Evolutionary conservation across 2,888 invertebrate genomes (phyloP).

Genomic region (Periphyllus acericola): DNA sequence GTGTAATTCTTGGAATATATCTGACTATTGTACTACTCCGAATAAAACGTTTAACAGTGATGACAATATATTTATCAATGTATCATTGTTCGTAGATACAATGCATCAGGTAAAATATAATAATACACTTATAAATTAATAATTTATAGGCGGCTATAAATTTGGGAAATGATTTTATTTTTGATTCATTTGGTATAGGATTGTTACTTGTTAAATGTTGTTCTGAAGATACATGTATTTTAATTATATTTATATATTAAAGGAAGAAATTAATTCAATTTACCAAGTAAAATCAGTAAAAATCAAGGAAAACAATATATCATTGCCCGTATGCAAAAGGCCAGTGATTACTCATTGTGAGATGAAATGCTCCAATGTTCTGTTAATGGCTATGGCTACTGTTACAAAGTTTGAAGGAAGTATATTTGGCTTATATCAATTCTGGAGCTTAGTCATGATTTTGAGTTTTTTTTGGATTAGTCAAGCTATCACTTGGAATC

Average conservation of each 20-base stretch:
- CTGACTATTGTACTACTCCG: not conserved
- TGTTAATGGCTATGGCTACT: not conserved
- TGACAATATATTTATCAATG: not conserved
- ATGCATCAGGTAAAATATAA: constrained; percentile 21
- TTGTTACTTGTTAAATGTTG: too few species aligned
- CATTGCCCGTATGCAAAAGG: not conserved
- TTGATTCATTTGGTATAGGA: too few species aligned
- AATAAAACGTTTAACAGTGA: not conserved
- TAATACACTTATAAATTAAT: too few species aligned
- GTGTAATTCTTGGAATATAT: constrained; percentile 7
- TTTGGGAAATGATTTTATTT: too few species aligned
- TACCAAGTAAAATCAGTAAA: not conserved
- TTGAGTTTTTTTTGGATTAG: constrained; percentile 44
- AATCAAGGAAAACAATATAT: not conserved
- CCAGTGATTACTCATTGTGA: constrained; percentile 16
- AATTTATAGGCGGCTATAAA: too few species aligned
- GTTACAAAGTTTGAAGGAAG: not conserved
- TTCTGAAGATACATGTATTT: too few species aligned
- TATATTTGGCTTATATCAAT: not conserved
- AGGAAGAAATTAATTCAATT: not conserved
- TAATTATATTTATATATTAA: not conserved
- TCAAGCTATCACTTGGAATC: constrained; percentile 30
- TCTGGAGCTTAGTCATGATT: constrained; percentile 49
- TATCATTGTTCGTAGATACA: not conserved
- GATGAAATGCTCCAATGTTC: not conserved